Evolutionary conservation across 1,140 invertebrate species (phyloP).

Genomic region (roundworm (Caenorhabditis elegans)): WBcel235 BX284604.4:11948001-11948500

Average conservation of each 20-base stretch:
- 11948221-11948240: no score
- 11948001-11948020: neutral
- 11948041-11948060: neutral
- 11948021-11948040: slow-evolving; percentile 1
- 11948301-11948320: no score
- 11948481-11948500: neutral
- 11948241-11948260: no score
- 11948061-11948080: slow-evolving; percentile 11
- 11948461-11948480: neutral
- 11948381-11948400: neutral
- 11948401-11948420: neutral
- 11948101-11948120: neutral
- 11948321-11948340: no score
- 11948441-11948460: neutral
- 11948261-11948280: no score
- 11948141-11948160: neutral
- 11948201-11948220: slow-evolving; percentile 8
- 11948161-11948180: slow-evolving; percentile 17
- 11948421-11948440: neutral
- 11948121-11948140: neutral
- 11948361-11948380: neutral
- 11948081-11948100: neutral
- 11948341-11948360: neutral
- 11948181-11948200: neutral
- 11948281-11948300: no score